Percentiles rank a stretch among this genome's conserved stretches.
Conservation (phyloP, 2,113 vertebrate species). For the Ceyx cyanopectus region DNA sequence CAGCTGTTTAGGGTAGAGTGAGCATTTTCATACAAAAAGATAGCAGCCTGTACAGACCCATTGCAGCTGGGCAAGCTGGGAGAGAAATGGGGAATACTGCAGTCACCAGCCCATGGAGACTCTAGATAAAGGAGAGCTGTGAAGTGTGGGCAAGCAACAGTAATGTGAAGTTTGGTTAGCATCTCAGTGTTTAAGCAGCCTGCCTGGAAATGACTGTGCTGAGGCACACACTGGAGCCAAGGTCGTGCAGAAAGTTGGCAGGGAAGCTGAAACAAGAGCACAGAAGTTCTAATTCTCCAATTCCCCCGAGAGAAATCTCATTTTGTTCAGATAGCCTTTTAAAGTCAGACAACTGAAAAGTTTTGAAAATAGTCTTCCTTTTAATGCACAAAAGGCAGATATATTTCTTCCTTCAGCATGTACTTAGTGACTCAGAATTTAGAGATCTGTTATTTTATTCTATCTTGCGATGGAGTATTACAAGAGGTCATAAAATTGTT, state of each 20-base stretch:
- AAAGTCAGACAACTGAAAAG: neutral
- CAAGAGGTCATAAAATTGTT: neutral
- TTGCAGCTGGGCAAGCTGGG: neutral
- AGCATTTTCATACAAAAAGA: neutral
- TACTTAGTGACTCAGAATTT: neutral
- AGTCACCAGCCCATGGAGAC: neutral
- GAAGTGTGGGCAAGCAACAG: neutral
- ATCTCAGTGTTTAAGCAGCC: neutral
- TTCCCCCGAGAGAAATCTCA: neutral
- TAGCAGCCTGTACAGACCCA: neutral
- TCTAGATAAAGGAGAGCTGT: neutral
- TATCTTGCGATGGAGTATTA: neutral
- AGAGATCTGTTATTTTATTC: neutral
- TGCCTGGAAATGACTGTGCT: neutral
- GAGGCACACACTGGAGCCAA: neutral
- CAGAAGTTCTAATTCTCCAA: neutral
- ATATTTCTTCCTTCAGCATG: rapidly evolving
- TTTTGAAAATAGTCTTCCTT: neutral
- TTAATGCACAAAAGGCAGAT: neutral
- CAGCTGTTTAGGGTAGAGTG: neutral
- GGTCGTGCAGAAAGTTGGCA: neutral
- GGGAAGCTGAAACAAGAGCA: neutral
- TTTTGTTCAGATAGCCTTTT: neutral
- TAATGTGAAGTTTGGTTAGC: neutral
- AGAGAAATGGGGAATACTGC: neutral